These are phyloP conservation scores for Ericerus pela DNA, from an alignment of 1,140 invertebrate species.

Conservation along the genomic window DNA sequence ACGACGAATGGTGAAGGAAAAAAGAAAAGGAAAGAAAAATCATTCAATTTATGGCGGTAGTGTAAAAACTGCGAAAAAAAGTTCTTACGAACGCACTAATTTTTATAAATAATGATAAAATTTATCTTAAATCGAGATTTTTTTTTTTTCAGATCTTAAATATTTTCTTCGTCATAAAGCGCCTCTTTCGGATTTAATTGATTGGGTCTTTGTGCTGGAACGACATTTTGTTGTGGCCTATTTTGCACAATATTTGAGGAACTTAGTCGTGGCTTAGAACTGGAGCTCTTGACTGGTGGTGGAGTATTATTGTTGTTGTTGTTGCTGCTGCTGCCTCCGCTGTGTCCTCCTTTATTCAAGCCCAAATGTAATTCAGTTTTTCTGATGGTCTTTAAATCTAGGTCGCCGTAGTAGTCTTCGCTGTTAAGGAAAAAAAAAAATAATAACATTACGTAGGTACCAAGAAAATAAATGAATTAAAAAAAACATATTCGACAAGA, in stretches of 20 bases:
- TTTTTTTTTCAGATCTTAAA: too few species aligned
- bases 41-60: too few species aligned
- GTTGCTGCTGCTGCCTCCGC: neutral
- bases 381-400: slow-evolving; percentile 83
- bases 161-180: neutral
- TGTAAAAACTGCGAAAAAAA: too few species aligned
- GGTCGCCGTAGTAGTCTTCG: slow-evolving; percentile 89
- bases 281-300: slow-evolving; percentile 6
- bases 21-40: too few species aligned
- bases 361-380: slow-evolving; percentile 76
- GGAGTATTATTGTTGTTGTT: neutral
- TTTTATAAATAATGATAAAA: too few species aligned
- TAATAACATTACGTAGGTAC: neutral
- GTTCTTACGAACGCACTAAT: too few species aligned
- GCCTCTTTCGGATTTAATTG: neutral
- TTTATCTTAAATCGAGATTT: too few species aligned
- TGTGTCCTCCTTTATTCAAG: slow-evolving; percentile 38
- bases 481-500: too few species aligned
- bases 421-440: slow-evolving; percentile 36
- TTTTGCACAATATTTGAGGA: neutral
- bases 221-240: neutral
- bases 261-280: neutral
- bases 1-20: too few species aligned
- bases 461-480: slow-evolving; percentile 7
- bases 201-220: neutral